Conservation (phyloP, 2,797 vertebrate genomes). For the Notoglanidium macrostoma region DNA sequence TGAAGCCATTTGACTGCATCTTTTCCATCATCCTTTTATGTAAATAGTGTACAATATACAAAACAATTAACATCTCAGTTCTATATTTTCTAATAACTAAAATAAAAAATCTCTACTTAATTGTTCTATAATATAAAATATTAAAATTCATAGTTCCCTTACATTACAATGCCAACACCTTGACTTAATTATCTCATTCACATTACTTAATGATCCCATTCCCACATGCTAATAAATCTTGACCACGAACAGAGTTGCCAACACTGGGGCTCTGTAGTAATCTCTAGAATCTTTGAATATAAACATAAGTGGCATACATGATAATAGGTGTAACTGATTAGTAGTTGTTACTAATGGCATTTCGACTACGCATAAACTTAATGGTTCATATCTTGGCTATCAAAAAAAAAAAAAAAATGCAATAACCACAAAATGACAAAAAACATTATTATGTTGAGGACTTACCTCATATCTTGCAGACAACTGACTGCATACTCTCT, state of each 20-base stretch:
- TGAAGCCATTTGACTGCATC: not conserved
- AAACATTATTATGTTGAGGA: no score
- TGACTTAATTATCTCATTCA: not conserved
- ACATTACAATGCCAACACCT: not conserved
- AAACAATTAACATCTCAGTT: not conserved
- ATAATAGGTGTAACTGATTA: not conserved
- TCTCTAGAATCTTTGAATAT: not conserved
- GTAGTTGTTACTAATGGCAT: not conserved
- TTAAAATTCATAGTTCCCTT: not conserved
- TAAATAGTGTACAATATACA: not conserved
- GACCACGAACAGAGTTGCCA: no score
- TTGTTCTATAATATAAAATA: not conserved
- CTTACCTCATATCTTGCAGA: conserved; percentile 91
- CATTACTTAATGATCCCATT: no score
- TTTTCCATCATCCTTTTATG: not conserved
- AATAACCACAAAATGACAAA: not conserved
- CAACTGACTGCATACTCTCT: conserved; percentile 92
- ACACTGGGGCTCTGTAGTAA: not conserved
- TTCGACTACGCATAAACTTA: not conserved
- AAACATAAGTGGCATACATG: not conserved
- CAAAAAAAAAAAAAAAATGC: not conserved
- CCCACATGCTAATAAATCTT: not conserved
- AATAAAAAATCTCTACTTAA: not conserved
- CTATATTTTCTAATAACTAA: not conserved
- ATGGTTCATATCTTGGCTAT: not conserved